Percentiles rank a stretch among this genome's conserved stretches.
phyloP scores from a whole-genome alignment of 2,888 invertebrate genomes.

The Alviniconcha strummeri region DNA sequence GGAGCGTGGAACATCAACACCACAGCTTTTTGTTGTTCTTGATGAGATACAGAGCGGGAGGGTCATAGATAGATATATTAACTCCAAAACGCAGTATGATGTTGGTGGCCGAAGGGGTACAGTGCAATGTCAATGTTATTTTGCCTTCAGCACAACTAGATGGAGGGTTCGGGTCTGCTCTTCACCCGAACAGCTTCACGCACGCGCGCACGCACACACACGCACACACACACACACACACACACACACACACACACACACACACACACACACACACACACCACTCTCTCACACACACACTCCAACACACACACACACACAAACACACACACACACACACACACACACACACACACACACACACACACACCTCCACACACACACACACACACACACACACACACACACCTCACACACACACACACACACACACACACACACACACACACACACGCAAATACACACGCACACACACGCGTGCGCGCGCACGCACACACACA shows the following conservation, averaged over 20 bases:
- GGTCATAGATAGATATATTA: too few relatives aligned
- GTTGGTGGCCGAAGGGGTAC: too few relatives aligned
- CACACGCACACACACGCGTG: background rate
- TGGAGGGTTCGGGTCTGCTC: too few relatives aligned
- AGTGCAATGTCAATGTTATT: too few relatives aligned
- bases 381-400: background rate
- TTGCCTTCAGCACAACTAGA: too few relatives aligned
- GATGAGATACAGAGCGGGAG: too few relatives aligned
- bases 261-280: background rate
- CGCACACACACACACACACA: background rate
- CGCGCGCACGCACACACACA: background rate
- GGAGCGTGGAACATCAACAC: too few relatives aligned
- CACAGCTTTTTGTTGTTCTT: too few relatives aligned
- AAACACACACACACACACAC: background rate
- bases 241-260: background rate
- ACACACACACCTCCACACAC: slow-evolving; percentile 14
- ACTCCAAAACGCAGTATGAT: too few relatives aligned
- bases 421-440: background rate
- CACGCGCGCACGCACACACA: background rate
- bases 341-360: background rate
- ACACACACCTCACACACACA: slow-evolving; percentile 10
- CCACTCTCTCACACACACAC: background rate
- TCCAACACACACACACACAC: slow-evolving; percentile 20
- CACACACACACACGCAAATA: too few relatives aligned
- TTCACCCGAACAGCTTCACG: too few relatives aligned